Percentiles rank a stretch among this genome's conserved stretches.
These are phyloP conservation scores for Bufo bufo DNA, from an alignment of 2,113 vertebrate species.

Conservation along the genomic window DNA sequence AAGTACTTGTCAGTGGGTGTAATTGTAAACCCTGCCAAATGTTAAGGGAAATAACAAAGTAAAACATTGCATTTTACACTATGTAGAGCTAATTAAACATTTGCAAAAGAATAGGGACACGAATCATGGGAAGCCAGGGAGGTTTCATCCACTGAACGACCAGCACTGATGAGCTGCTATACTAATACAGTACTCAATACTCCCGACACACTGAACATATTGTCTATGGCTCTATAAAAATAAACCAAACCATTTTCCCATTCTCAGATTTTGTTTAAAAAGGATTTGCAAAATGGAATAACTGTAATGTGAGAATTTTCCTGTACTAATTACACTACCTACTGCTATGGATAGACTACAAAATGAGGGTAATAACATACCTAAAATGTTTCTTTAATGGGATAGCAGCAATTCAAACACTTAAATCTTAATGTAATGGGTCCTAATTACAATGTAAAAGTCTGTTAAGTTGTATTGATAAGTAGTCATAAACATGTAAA, in stretches of 20 bases:
- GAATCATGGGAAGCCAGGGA: neutral
- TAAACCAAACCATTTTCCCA: neutral
- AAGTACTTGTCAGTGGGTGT: neutral
- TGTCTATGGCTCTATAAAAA: constrained; percentile 13
- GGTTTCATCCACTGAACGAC: neutral
- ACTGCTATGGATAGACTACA: neutral
- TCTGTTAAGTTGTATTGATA: neutral
- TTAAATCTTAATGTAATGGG: neutral
- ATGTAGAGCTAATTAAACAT: neutral
- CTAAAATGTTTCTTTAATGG: neutral
- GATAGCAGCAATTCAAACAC: neutral
- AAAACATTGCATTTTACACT: neutral
- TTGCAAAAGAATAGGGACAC: neutral
- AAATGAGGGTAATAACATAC: neutral
- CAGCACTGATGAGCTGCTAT: neutral
- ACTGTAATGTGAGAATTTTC: constrained; percentile 5
- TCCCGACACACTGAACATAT: neutral
- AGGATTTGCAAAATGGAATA: constrained; percentile 7
- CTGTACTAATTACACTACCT: neutral
- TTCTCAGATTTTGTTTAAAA: neutral
- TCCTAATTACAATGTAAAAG: neutral
- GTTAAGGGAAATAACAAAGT: neutral
- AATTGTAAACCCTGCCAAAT: neutral
- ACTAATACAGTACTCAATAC: neutral
- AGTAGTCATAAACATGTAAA: neutral